Evolutionary conservation across 2,888 invertebrate species (phyloP).

Genomic region (Fragum fragum): DNA sequence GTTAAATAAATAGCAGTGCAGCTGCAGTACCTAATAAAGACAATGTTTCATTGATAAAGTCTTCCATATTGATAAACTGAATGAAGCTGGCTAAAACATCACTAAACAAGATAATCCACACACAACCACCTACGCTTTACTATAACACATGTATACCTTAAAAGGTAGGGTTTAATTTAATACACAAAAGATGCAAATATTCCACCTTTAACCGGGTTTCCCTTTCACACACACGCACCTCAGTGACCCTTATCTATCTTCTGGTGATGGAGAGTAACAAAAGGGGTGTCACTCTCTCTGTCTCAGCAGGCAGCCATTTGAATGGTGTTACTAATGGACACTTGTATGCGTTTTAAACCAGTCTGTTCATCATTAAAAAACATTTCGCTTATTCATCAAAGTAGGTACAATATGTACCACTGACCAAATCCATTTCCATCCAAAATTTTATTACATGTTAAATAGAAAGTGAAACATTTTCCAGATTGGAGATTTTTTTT

Average conservation of each 20-base stretch:
- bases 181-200: constrained; percentile 29
- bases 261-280: constrained; percentile 27
- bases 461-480: no score
- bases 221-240: constrained; percentile 50
- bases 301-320: constrained; percentile 51
- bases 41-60: no score
- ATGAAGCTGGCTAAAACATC: no score
- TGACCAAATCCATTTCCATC: background rate
- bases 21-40: no score
- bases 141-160: background rate
- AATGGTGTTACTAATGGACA: background rate
- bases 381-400: background rate
- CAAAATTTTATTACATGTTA: no score
- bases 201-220: constrained; percentile 34
- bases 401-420: background rate
- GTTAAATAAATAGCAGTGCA: no score
- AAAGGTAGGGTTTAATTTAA: constrained; percentile 11
- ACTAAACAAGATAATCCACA: background rate
- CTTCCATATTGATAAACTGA: no score
- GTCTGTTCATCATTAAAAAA: background rate
- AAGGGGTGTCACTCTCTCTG: constrained; percentile 45
- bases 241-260: constrained; percentile 52
- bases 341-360: no score
- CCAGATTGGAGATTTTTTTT: no score
- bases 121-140: background rate